These are phyloP conservation scores for Oikopleura dioica DNA, from an alignment of 23 tunicate genomes.

Conservation along the genomic window DNA sequence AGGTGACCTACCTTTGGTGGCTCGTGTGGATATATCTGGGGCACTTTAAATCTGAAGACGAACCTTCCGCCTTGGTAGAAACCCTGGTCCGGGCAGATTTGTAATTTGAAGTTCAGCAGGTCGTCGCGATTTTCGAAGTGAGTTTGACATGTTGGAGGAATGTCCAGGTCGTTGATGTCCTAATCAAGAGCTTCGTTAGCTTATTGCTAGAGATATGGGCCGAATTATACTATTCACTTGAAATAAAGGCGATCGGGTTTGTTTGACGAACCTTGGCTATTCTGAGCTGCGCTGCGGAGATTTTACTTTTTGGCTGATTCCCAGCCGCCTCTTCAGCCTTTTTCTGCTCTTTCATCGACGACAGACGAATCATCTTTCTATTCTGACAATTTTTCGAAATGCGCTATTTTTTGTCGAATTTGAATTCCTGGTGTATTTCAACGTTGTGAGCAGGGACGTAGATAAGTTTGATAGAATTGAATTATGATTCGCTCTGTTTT, in stretches of 20 bases:
- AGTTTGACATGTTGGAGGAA: constrained; percentile 65
- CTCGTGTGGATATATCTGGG: constrained; percentile 60
- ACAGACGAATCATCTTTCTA: constrained; percentile 44
- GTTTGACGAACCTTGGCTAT: constrained; percentile 26
- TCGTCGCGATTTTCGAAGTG: constrained; percentile 69
- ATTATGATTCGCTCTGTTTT: too few species aligned
- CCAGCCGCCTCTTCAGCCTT: constrained; percentile 33
- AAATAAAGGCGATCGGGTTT: background rate
- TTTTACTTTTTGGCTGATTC: constrained; percentile 35
- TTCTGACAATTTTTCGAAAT: constrained; percentile 14
- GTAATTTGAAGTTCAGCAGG: constrained; percentile 45
- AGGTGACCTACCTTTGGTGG: constrained; percentile 55
- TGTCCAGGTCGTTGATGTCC: constrained; percentile 66
- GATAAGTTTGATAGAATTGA: too few species aligned
- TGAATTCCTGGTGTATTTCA: too few species aligned
- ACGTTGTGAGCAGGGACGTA: too few species aligned
- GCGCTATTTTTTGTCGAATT: constrained; percentile 19
- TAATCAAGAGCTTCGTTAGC: constrained; percentile 9
- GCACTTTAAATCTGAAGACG: constrained; percentile 54
- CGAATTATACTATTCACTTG: background rate
- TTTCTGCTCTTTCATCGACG: constrained; percentile 72
- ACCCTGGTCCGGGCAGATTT: constrained; percentile 70
- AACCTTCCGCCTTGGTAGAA: constrained; percentile 77
- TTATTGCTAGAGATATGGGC: background rate
- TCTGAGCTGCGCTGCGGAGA: constrained; percentile 77